Evolutionary conservation across 2,888 invertebrate species (phyloP), one percentile per base, ranked within the genome.

Genomic region (Nymphalis urticae): DNA sequence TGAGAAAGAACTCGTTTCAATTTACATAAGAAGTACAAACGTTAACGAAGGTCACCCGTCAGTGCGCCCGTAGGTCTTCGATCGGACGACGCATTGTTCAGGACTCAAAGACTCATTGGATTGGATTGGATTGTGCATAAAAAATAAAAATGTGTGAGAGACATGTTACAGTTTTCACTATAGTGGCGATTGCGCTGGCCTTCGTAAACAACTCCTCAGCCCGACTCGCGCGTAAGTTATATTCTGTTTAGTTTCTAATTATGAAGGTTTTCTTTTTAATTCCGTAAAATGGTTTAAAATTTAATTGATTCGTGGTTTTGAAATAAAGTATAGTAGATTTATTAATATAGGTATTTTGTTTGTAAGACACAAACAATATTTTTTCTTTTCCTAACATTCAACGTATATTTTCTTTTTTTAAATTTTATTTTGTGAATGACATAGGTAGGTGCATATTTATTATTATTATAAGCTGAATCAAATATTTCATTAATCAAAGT

Each of bases 1-100:
- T 88, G 86, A 87, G 87, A 89, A 87, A 89, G 83, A 89, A 89
- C 87, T 80, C 76, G 90, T 86, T 88, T 81, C 72, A 75, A 86
- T 90, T 89, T 85, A 84, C 88, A 86, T 89, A 87, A 85, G 82
- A 76, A 76, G 66, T 74, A 79, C 74, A 80, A 75, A 78, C 80
- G 53, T 50, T 78, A 76, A 75, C 80, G 80, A 82, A 82, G 85
- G 82, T 84, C 84, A 82, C 72, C 77, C 75, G 77, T 76, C 82
- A 87, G 88, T 87, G 83, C 75, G 80, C 74, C 80, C 76, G 77
- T 73, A 78, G 80, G 79, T 78, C 80, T 83, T 50, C 54, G 62
- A 62, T 75, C 75, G 75, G 71, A 76, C 73, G 77, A 69, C 76
- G 76, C 76, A 75, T 79, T 74, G 78, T 79, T 76, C 71, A 77